phyloP scores from a whole-genome alignment of 2,113 vertebrate species.

The Oriolus oriolus region DNA sequence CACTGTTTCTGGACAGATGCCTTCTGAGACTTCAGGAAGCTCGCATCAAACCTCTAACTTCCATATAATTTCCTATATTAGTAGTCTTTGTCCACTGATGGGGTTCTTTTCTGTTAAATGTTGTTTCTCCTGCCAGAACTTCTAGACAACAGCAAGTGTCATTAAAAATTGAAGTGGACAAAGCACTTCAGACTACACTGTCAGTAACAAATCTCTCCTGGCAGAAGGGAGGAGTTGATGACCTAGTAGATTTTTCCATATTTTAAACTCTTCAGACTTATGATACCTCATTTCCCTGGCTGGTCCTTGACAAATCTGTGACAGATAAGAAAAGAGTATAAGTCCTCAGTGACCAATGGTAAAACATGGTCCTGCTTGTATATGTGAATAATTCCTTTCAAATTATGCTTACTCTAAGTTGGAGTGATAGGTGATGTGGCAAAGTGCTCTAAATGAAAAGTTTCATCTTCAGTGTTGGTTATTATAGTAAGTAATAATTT shows the following conservation, averaged over 20 bases:
- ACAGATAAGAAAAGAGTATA: not conserved
- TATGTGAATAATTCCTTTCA: not conserved
- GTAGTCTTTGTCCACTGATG: not conserved
- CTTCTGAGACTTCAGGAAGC: not conserved
- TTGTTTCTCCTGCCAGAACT: not conserved
- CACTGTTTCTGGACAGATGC: not conserved
- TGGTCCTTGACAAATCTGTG: not conserved
- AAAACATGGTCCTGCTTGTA: not conserved
- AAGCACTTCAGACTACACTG: not conserved
- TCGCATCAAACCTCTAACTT: not conserved
- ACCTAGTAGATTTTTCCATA: not conserved
- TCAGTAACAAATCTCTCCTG: not conserved
- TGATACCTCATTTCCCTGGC: not conserved
- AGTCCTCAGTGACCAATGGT: not conserved
- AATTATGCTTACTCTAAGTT: not conserved
- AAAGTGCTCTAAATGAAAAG: not conserved
- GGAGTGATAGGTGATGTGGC: not conserved
- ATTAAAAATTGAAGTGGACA: slow-evolving; percentile 5
- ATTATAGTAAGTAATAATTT: not conserved
- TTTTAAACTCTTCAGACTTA: not conserved
- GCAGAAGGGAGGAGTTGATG: not conserved
- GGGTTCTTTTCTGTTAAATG: not conserved
- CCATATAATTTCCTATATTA: not conserved
- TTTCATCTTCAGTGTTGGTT: not conserved
- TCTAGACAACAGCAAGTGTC: not conserved